These are phyloP conservation scores for Ormyrus rosae DNA, from an alignment of 2,888 invertebrate genomes.

Conservation along the genomic window DNA sequence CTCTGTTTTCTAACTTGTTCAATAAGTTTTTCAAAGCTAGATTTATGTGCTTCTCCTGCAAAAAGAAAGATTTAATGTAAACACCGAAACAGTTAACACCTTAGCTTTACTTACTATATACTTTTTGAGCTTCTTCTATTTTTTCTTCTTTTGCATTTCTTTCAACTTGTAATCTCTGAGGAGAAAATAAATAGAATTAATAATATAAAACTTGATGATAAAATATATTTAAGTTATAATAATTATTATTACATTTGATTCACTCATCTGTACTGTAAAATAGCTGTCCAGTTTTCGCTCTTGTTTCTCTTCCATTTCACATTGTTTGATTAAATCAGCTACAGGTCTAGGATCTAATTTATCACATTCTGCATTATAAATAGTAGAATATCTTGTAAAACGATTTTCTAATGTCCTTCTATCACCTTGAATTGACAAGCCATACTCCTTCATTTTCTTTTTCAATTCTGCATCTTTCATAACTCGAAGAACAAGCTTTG, in stretches of 20 bases:
- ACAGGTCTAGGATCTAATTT: conserved; percentile 73
- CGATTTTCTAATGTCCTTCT: conserved; percentile 71
- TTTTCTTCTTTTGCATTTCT: conserved; percentile 71
- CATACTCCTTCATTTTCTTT: conserved; percentile 75
- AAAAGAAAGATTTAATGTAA: conserved; percentile 30
- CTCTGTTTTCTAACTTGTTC: conserved; percentile 67
- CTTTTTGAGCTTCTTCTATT: conserved; percentile 73
- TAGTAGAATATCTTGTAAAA: conserved; percentile 71
- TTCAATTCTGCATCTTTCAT: conserved; percentile 76
- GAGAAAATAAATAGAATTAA: conserved; percentile 49
- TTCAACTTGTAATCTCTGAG: conserved; percentile 68
- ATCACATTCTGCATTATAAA: conserved; percentile 77
- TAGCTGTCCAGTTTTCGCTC: conserved; percentile 66
- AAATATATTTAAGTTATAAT: conserved; percentile 22
- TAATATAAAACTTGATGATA: conserved; percentile 10
- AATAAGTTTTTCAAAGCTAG: conserved; percentile 71
- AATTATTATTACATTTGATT: conserved; percentile 19
- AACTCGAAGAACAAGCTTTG: conserved; percentile 77
- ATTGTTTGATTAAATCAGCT: conserved; percentile 72
- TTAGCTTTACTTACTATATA: conserved; percentile 71
- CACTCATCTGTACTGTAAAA: conserved; percentile 27
- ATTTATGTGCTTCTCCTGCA: conserved; percentile 71
- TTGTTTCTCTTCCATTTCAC: conserved; percentile 73
- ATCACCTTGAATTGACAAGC: conserved; percentile 75
- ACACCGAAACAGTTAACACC: not conserved